A percentile compares a stretch with the other conserved stretches of the same genome.
These are phyloP conservation scores for Eledone cirrhosa DNA, from an alignment of 2,888 invertebrate species.

Conservation along the genomic window DNA sequence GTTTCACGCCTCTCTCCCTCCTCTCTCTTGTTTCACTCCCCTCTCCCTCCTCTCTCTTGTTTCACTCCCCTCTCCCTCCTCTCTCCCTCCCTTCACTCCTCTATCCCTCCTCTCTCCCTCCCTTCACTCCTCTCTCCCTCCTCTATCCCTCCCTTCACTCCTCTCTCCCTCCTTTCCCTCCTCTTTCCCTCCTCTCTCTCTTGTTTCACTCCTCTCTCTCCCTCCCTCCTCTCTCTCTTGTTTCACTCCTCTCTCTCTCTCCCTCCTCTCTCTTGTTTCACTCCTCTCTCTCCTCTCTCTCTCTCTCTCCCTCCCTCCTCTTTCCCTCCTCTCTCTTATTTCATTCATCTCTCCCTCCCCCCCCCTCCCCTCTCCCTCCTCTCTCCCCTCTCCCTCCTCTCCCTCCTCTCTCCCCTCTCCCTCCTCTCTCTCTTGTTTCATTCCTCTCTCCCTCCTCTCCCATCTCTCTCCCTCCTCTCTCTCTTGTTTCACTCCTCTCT, in stretches of 20 bases:
- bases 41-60: constrained; percentile 28
- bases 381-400: neutral
- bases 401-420: neutral
- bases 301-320: neutral
- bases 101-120: constrained; percentile 11
- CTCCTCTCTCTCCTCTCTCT: neutral
- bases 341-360: neutral
- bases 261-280: neutral
- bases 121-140: neutral
- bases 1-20: too few species aligned
- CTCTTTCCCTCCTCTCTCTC: constrained; percentile 25
- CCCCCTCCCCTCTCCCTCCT: too few species aligned
- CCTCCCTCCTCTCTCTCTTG: constrained; percentile 4
- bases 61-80: neutral
- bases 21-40: constrained; percentile 14
- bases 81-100: neutral
- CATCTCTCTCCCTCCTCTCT: too few species aligned
- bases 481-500: neutral
- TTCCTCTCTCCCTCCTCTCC: too few species aligned
- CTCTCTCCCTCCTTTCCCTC: neutral
- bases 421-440: neutral
- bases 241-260: neutral
- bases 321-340: neutral
- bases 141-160: neutral
- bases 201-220: constrained; percentile 6